Evolutionary conservation across 2,888 invertebrate species (phyloP).

Genomic region (Trissoscelio sp.): DNA sequence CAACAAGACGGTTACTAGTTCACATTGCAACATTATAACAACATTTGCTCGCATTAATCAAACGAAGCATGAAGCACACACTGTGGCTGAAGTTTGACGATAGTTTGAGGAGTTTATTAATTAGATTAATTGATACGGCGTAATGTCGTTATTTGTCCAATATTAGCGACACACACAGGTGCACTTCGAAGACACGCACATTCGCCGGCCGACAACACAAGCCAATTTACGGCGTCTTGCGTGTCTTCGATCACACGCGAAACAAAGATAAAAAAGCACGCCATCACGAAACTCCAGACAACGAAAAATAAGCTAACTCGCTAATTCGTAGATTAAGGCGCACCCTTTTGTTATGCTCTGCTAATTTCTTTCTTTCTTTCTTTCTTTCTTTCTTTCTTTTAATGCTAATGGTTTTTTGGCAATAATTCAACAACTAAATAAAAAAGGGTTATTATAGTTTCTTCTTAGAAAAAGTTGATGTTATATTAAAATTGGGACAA

Average conservation of each 20-base stretch:
- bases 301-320: slow-evolving; percentile 13
- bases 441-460: no score
- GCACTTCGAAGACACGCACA: slow-evolving; percentile 9
- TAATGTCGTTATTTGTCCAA: slow-evolving; percentile 27
- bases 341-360: neutral
- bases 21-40: slow-evolving; percentile 9
- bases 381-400: no score
- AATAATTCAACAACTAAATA: no score
- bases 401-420: no score
- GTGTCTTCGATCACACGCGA: slow-evolving; percentile 7
- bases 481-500: no score
- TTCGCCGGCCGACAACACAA: neutral
- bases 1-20: slow-evolving; percentile 13
- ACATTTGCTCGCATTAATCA: slow-evolving; percentile 14
- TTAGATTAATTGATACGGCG: slow-evolving; percentile 45
- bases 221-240: slow-evolving; percentile 22
- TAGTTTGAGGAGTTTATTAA: slow-evolving; percentile 36
- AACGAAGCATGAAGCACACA: slow-evolving; percentile 14
- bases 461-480: no score
- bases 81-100: slow-evolving; percentile 24
- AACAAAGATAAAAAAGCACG: neutral
- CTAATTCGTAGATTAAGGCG: slow-evolving; percentile 13
- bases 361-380: no score
- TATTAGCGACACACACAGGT: slow-evolving; percentile 13
- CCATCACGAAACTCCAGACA: neutral